Percentiles rank a stretch among this genome's conserved stretches.
These are phyloP conservation scores for Autographa pulchrina DNA, from an alignment of 2,888 invertebrate genomes.

Conservation along the genomic window DNA sequence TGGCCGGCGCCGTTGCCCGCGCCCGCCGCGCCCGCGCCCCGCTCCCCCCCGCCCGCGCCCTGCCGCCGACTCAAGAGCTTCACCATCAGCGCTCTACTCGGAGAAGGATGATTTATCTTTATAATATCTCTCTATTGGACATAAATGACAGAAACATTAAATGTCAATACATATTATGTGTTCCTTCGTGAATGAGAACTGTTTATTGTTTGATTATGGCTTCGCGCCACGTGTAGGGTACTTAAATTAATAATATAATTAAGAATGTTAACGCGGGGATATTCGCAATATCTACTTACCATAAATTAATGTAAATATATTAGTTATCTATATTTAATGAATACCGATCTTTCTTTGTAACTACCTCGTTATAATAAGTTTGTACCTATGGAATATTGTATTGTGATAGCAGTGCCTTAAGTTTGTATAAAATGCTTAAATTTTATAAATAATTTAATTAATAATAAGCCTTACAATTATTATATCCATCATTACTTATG, in stretches of 20 bases:
- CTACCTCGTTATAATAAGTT: slow-evolving; percentile 61
- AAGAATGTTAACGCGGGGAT: slow-evolving; percentile 44
- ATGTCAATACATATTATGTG: slow-evolving; percentile 44
- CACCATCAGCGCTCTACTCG: slow-evolving; percentile 86
- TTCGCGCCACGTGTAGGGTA: slow-evolving; percentile 20
- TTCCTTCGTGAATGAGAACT: slow-evolving; percentile 33
- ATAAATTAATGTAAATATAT: slow-evolving; percentile 53
- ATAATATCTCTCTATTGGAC: slow-evolving; percentile 34
- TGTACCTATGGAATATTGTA: slow-evolving; percentile 52
- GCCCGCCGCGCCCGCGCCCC: slow-evolving; percentile 68
- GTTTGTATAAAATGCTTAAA: slow-evolving; percentile 47
- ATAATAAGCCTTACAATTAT: slow-evolving; percentile 17
- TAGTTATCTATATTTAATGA: slow-evolving; percentile 24
- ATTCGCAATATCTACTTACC: slow-evolving; percentile 58
- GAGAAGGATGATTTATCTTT: slow-evolving; percentile 78
- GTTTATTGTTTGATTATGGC: slow-evolving; percentile 14
- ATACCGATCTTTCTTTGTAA: slow-evolving; percentile 29
- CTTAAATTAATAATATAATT: slow-evolving; percentile 25
- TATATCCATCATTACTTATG: slow-evolving; percentile 1
- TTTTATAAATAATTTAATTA: slow-evolving; percentile 30
- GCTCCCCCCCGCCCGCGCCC: slow-evolving; percentile 76
- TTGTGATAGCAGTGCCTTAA: slow-evolving; percentile 84
- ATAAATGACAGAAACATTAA: slow-evolving; percentile 39
- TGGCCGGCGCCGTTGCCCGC: slow-evolving; percentile 78
- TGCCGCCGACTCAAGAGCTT: slow-evolving; percentile 84